Evolutionary conservation across 1,140 invertebrate species (phyloP).

Genomic region (Camponotus floridanus): DNA sequence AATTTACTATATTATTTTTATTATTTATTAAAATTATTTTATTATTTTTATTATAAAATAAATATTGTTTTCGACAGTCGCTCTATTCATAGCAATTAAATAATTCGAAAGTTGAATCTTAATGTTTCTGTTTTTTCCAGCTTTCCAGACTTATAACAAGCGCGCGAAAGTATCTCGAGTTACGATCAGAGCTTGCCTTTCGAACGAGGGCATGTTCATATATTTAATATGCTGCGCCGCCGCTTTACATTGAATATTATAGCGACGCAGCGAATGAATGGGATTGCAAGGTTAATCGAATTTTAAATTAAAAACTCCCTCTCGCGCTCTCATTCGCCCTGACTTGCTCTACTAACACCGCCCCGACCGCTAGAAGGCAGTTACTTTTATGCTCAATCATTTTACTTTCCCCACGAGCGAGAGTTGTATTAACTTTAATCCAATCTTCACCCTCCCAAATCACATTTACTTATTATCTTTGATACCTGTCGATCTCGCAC

Average conservation of each 20-base stretch:
- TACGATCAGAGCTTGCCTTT: conserved; percentile 36
- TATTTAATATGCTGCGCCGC: conserved; percentile 23
- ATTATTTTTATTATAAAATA: no score
- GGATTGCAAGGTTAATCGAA: conserved; percentile 50
- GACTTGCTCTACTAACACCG: conserved; percentile 18
- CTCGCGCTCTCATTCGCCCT: conserved; percentile 3
- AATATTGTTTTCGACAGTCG: conserved; percentile 1
- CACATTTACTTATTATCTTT: conserved; percentile 38
- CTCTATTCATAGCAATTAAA: background rate
- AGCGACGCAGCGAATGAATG: conserved; percentile 39
- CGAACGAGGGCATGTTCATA: conserved; percentile 38
- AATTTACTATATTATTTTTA: no score
- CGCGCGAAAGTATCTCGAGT: conserved; percentile 26
- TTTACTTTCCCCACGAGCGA: conserved; percentile 26
- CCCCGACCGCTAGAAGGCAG: background rate
- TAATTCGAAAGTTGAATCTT: background rate
- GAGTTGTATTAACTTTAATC: conserved; percentile 36
- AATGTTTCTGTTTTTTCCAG: background rate
- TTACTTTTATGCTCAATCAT: conserved; percentile 42
- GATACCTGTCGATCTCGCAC: conserved; percentile 14
- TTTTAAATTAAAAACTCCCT: conserved; percentile 55
- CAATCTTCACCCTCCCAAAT: conserved; percentile 1
- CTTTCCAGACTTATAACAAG: conserved; percentile 10
- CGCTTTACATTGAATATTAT: conserved; percentile 57
- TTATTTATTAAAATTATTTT: no score